phyloP scores from a whole-genome alignment of 2,888 invertebrate species.

The Dicycla oo region DNA sequence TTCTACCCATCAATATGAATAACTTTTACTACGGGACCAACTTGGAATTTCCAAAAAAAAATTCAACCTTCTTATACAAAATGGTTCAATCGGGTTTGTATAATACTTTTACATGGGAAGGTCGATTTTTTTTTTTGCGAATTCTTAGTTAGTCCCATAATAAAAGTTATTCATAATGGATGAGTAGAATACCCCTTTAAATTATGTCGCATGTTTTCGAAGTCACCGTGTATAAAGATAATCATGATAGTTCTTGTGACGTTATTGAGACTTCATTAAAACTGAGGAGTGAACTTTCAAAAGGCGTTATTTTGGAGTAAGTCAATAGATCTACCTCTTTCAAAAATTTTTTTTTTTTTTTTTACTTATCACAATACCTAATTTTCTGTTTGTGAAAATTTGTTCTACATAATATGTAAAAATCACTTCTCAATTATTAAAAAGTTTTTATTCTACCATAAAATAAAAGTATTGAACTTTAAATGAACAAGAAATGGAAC shows the following conservation, averaged over 20 bases:
- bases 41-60: too few relatives aligned
- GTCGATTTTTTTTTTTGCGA: too few relatives aligned
- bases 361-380: background rate
- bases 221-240: too few relatives aligned
- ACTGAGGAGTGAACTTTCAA: background rate
- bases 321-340: background rate
- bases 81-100: too few relatives aligned
- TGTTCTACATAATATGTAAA: background rate
- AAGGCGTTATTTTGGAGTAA: background rate
- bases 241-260: background rate
- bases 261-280: background rate
- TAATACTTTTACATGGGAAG: too few relatives aligned
- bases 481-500: background rate
- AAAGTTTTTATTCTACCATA: background rate
- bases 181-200: too few relatives aligned
- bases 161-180: too few relatives aligned
- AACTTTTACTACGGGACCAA: too few relatives aligned
- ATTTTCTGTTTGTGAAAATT: background rate
- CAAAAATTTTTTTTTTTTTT: background rate
- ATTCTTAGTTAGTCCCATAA: too few relatives aligned
- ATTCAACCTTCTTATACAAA: too few relatives aligned
- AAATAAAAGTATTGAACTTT: background rate
- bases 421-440: background rate
- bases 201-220: too few relatives aligned
- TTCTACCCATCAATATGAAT: too few relatives aligned